Evolutionary conservation across 2,888 invertebrate species (phyloP).

Genomic region (Sphaeridia pumilis): DNA sequence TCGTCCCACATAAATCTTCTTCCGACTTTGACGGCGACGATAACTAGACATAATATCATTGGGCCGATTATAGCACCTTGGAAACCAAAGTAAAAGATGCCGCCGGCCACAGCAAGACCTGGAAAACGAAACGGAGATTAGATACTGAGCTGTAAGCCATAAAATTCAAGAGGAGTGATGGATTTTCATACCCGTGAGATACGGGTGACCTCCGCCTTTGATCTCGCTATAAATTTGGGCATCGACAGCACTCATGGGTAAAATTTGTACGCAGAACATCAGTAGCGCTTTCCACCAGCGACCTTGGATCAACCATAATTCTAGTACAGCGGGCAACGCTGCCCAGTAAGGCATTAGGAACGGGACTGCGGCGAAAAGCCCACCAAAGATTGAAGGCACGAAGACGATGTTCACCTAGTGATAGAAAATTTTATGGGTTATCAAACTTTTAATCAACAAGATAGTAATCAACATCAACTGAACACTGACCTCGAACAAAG

Average conservation of each 20-base stretch:
- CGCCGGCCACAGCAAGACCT: constrained; percentile 92
- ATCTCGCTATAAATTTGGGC: constrained; percentile 95
- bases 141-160: neutral
- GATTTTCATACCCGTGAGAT: constrained; percentile 18
- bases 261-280: constrained; percentile 53
- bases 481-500: constrained; percentile 61
- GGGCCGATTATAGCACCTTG: constrained; percentile 97
- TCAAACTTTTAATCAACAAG: neutral
- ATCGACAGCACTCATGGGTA: constrained; percentile 80
- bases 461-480: neutral
- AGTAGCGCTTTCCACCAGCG: constrained; percentile 66
- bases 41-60: constrained; percentile 80
- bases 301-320: constrained; percentile 87
- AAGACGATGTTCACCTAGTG: constrained; percentile 69
- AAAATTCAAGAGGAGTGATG: constrained; percentile 8
- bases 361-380: constrained; percentile 87
- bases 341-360: constrained; percentile 94
- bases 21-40: constrained; percentile 79
- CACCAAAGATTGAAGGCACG: constrained; percentile 83
- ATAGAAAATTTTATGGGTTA: neutral
- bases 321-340: constrained; percentile 82
- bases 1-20: constrained; percentile 54
- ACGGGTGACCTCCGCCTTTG: constrained; percentile 51
- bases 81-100: constrained; percentile 91
- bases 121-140: constrained; percentile 86